Evolutionary conservation across 2,888 invertebrate species (phyloP), one percentile per base, ranked within the genome.

Genomic region (Agapostemon virescens): DNA sequence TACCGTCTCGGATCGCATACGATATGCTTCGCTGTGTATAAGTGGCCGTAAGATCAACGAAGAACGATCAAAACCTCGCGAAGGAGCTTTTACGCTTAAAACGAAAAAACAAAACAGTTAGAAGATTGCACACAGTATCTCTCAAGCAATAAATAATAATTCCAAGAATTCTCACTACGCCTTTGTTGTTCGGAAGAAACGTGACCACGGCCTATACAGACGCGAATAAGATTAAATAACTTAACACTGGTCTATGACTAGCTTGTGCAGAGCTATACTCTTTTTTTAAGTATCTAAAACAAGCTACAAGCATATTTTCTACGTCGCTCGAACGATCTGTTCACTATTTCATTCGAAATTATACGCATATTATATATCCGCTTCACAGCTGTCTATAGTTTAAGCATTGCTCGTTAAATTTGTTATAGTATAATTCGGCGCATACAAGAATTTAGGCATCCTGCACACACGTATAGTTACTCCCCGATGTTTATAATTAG

Each of bases 401-500:
- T 77, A 68, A 33, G 49, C 23, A 23, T 30, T 6, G 26, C 68
- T 55, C 67, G 26, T 42, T 42, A 17, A 61, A 73, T 58, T 61
- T 40, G 13, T 30, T 49, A 40, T 26, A 66, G 36, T 26, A 40
- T 30, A 61, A 17, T 58, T 66, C 66, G 33, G 40, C n/a, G 20
- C 68, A 20, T 74, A 63, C 74, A 52, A 64, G 73, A 55, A 38
- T 40, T 61, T 26, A 77, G 69, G 61, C 55, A 61, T 70, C 23
- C 63, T 69, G 15, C 36, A 36, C 36, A 63, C 36, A 36, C 6
- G 38, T 23, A 72, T 58, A 69, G 30, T 72, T 66, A 63, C 23
- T 69, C 26, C 58, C 23, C 6, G 5, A 61, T 81, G 63, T 63
- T n/a, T 61, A 45, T 36, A 72, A 7, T 61, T 15, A 67, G 3